A percentile compares a stretch with the other conserved stretches of the same genome.
These are phyloP conservation scores for Tursiops truncatus DNA, from an alignment of 2,113 vertebrate genomes.

Conservation along the genomic window DNA sequence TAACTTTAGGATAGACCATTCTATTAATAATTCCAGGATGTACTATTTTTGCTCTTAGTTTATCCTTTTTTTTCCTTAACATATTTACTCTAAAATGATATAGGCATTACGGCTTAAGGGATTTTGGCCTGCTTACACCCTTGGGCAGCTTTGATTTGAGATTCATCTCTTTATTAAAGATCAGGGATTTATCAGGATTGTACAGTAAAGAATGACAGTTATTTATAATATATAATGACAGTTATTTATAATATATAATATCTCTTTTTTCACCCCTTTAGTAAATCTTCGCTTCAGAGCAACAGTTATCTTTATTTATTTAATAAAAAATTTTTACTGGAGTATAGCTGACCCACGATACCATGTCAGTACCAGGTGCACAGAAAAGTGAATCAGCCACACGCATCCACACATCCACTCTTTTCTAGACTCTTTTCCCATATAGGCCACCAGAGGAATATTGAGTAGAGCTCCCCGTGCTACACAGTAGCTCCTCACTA, in stretches of 20 bases:
- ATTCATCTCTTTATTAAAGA: constrained; percentile 8
- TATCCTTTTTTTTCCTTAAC: background rate
- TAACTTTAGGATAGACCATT: background rate
- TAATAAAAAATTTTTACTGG: no score
- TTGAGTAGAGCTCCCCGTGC: no score
- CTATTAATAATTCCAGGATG: background rate
- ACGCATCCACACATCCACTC: no score
- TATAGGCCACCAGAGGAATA: no score
- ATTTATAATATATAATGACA: background rate
- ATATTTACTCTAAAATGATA: background rate
- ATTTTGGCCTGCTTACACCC: background rate
- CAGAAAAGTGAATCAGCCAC: no score
- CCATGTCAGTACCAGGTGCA: no score
- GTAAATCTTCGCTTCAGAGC: background rate
- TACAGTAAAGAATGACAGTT: background rate
- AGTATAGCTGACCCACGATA: no score
- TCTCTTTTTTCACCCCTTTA: background rate
- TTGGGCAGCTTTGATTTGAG: background rate
- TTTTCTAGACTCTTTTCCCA: no score
- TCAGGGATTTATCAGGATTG: background rate
- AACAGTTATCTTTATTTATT: background rate
- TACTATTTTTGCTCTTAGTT: background rate
- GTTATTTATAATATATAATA: background rate
- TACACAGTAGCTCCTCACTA: no score
- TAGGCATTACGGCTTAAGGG: background rate